A percentile compares a stretch with the other conserved stretches of the same genome.
phyloP scores from a whole-genome alignment of 2,888 invertebrate genomes.

The Plebejus argus region DNA sequence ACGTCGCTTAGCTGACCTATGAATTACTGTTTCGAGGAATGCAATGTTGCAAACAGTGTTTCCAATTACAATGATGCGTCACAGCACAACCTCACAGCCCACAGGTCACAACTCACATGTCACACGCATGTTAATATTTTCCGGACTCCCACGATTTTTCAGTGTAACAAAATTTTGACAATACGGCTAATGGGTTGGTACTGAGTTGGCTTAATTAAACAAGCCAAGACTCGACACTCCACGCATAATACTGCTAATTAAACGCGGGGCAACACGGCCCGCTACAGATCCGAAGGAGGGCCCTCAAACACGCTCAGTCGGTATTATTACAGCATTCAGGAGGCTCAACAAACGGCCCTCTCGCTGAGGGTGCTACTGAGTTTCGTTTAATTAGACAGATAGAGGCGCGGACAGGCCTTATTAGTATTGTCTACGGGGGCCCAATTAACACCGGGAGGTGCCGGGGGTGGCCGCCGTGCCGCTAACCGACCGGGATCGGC shows the following conservation, averaged over 20 bases:
- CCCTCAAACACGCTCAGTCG: constrained; percentile 80
- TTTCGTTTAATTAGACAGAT: constrained; percentile 81
- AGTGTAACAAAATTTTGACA: constrained; percentile 38
- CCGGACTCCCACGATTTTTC: background rate
- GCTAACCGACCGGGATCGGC: constrained; percentile 76
- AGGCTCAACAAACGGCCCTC: constrained; percentile 77
- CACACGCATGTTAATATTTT: background rate
- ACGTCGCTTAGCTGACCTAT: too few relatives aligned
- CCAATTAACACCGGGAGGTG: constrained; percentile 78
- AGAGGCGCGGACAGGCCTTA: constrained; percentile 80
- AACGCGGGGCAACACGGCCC: constrained; percentile 71
- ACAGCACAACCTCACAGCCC: too few relatives aligned
- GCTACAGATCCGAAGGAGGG: constrained; percentile 75
- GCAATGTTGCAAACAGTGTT: too few relatives aligned
- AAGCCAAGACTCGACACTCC: constrained; percentile 76
- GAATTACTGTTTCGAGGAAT: too few relatives aligned
- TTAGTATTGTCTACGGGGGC: constrained; percentile 81
- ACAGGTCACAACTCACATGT: too few relatives aligned
- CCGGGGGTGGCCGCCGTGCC: constrained; percentile 74
- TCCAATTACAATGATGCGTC: background rate
- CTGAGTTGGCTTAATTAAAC: constrained; percentile 80
- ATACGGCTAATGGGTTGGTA: constrained; percentile 67
- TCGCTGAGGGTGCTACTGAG: constrained; percentile 77
- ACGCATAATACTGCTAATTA: constrained; percentile 80
- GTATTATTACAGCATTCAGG: constrained; percentile 80